Base-by-base conservation (phyloP, 2,113 vertebrate genomes). In the Hippocampus zosterae region DNA sequence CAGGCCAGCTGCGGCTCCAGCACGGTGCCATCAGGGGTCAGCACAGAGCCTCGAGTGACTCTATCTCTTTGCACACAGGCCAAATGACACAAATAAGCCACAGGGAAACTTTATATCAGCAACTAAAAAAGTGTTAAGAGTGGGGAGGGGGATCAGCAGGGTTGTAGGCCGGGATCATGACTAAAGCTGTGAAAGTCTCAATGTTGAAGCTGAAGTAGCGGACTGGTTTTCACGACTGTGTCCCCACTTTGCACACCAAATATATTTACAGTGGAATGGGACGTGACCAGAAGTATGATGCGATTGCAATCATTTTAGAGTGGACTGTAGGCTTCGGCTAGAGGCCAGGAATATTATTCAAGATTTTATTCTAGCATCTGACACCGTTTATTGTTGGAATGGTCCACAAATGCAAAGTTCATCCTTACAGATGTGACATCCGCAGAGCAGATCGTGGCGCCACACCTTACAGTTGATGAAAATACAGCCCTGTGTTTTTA, bases 1-100 rank as follows among this genome's bases (percentile, higher is more conserved):
- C 59, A 46, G 72, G 60, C 74, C 84, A 86, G 86, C 85, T 86
- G 85, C 77, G 81, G 68, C 75, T 82, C 72, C 80, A 82, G 78
- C 69, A 29, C 25, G 27, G 64, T 19, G 72, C 79, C 81, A 75
- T 84, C 61, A 52, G 74, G 81, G 87, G 87, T 89, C 81, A 84
- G 71, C 73, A 41, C 67, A n/a, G 71, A 76, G 68, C 76, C 74
- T 67, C 74, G 75, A 76, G 67, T 70, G 68, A 71, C 75, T 88
- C 82, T 80, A 84, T 82, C 74, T 81, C 81, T 76, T 75, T 74
- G 70, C 74, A 73, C 67, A 75, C 56, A 16, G 55, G 55, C 70
- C 75, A 75, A 72, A 75, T 75, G 80, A 87, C 76, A 75, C 75
- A 79, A 55, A 77, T 79, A 85, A 64, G 68, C 65, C 50, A 71